Conservation (phyloP, 2,797 vertebrate genomes). For the Xenops minutus region DNA sequence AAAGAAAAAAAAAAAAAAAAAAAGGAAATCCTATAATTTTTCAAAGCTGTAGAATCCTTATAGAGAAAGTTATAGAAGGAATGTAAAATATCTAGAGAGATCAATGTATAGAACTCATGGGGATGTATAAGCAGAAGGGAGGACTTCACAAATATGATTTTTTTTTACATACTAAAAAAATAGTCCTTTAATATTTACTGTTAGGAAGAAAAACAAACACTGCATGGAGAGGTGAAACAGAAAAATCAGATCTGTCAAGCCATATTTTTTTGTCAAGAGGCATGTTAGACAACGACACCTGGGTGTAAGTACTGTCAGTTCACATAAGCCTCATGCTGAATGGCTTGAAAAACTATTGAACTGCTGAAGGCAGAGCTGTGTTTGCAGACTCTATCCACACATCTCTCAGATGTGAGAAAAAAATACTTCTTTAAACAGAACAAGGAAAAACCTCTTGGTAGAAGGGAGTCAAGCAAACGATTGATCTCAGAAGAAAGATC, state of each 20-base stretch:
- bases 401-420: background rate
- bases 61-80: background rate
- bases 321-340: background rate
- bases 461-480: background rate
- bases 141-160: background rate
- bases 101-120: background rate
- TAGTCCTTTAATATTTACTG: background rate
- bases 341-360: background rate
- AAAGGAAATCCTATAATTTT: background rate
- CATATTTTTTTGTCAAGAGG: background rate
- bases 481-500: background rate
- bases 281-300: background rate
- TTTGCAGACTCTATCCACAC: background rate
- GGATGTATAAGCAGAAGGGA: background rate
- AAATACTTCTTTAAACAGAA: background rate
- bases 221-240: background rate
- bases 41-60: background rate
- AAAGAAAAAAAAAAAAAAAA: background rate
- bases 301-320: slow-evolving; percentile 14
- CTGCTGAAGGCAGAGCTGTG: background rate
- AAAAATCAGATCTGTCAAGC: slow-evolving; percentile 23
- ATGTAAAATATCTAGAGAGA: background rate
- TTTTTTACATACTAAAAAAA: background rate
- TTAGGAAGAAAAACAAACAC: background rate
- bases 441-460: background rate